Percentiles rank a stretch among this genome's conserved stretches.
Conservation (phyloP, 2,797 vertebrate species). For the Pagetopsis macropterus region DNA sequence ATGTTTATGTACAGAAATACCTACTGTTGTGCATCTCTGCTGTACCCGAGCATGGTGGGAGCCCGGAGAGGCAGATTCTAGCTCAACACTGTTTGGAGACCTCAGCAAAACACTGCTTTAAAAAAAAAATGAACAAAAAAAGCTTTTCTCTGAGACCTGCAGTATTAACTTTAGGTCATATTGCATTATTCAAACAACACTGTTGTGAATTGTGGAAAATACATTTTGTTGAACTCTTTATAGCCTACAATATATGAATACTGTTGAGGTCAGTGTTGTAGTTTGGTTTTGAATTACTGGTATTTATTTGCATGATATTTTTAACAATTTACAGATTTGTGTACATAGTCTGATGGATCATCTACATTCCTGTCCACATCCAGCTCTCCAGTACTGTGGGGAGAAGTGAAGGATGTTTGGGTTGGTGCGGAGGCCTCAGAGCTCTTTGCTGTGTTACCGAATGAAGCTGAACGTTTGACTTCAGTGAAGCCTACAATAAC, state of each 20-base stretch:
- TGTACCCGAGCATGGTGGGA: conserved; percentile 72
- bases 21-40: conserved; percentile 62
- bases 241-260: conserved; percentile 65
- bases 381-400: conserved; percentile 45
- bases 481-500: conserved; percentile 77
- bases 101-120: conserved; percentile 51
- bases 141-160: conserved; percentile 35
- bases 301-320: conserved; percentile 83
- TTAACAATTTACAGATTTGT: conserved; percentile 65
- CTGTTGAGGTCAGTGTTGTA: conserved; percentile 75
- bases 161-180: conserved; percentile 44
- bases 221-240: conserved; percentile 63
- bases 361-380: conserved; percentile 74
- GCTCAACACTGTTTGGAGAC: conserved; percentile 62
- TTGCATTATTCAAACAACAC: conserved; percentile 49
- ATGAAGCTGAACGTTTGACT: conserved; percentile 75
- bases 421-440: conserved; percentile 41
- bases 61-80: conserved; percentile 50
- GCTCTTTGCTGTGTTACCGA: conserved; percentile 36
- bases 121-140: conserved; percentile 1
- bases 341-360: conserved; percentile 72
- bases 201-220: conserved; percentile 48
- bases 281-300: conserved; percentile 66
- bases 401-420: conserved; percentile 34
- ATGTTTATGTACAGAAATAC: conserved; percentile 69